A percentile compares a stretch with the other conserved stretches of the same genome.
Evolutionary conservation across 2,797 vertebrate genomes (phyloP).

Genomic region (Macrochelys suwanniensis): DNA sequence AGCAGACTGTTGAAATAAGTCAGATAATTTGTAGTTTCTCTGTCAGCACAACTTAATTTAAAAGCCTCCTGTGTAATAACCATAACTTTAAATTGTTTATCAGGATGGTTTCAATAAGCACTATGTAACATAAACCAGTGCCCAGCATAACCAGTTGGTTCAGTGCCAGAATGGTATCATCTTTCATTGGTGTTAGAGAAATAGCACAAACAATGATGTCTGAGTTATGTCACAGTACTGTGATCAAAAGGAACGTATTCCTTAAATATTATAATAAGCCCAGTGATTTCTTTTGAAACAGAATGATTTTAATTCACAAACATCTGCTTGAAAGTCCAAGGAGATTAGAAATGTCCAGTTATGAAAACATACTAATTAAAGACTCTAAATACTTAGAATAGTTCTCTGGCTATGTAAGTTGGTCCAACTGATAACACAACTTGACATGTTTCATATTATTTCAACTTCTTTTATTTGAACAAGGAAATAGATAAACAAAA

Average conservation of each 20-base stretch:
- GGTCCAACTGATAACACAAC: conserved; percentile 75
- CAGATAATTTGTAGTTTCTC: conserved; percentile 60
- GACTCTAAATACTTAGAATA: conserved; percentile 79
- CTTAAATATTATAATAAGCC: conserved; percentile 79
- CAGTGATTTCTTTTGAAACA: conserved; percentile 78
- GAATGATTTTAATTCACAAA: conserved; percentile 78
- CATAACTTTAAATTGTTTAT: conserved; percentile 75
- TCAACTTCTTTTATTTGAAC: conserved; percentile 76
- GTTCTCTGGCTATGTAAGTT: conserved; percentile 75
- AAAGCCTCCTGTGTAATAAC: conserved; percentile 68
- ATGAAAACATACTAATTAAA: conserved; percentile 81
- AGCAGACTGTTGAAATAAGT: conserved; percentile 43
- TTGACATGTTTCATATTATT: conserved; percentile 76
- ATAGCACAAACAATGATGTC: conserved; percentile 79
- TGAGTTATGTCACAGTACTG: conserved; percentile 81
- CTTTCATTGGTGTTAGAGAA: conserved; percentile 73
- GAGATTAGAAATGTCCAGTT: conserved; percentile 74
- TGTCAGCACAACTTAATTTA: conserved; percentile 76
- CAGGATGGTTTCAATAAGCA: conserved; percentile 72
- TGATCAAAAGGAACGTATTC: conserved; percentile 80
- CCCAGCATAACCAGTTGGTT: conserved; percentile 56
- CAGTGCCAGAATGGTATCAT: conserved; percentile 71
- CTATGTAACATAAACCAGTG: conserved; percentile 48
- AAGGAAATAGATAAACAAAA: conserved; percentile 72
- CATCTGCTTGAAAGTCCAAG: conserved; percentile 78